Evolutionary conservation across 1,140 invertebrate species (phyloP).

Genomic region (Heterodera schachtii): DNA sequence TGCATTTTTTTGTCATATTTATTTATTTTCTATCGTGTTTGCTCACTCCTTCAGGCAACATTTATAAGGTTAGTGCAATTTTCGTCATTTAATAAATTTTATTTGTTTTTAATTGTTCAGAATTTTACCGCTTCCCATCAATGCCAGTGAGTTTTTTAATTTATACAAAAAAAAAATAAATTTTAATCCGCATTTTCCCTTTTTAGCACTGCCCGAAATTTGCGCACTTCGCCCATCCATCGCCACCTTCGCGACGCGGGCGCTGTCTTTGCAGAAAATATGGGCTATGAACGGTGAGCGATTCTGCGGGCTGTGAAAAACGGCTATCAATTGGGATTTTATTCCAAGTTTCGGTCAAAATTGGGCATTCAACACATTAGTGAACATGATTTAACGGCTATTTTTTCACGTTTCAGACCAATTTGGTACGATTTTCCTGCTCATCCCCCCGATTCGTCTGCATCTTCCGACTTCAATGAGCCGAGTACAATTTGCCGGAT

Average conservation of each 20-base stretch:
- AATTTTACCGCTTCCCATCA: constrained; percentile 20
- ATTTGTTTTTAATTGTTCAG: constrained; percentile 10
- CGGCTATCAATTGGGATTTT: not conserved
- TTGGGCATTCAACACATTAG: too few relatives aligned
- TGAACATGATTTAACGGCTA: too few relatives aligned
- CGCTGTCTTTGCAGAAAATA: constrained; percentile 94
- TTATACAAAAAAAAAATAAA: too few relatives aligned
- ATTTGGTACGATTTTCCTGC: constrained; percentile 79
- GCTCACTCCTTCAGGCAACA: constrained; percentile 51
- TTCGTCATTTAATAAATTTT: not conserved
- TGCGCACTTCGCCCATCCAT: constrained; percentile 93
- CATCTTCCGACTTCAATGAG: constrained; percentile 1
- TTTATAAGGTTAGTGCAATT: constrained; percentile 73
- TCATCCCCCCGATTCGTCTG: not conserved
- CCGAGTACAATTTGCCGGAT: not conserved
- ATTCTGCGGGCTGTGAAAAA: not conserved
- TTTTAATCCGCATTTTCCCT: not conserved
- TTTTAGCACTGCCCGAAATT: constrained; percentile 83
- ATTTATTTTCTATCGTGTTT: not conserved
- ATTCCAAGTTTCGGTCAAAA: too few relatives aligned
- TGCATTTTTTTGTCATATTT: constrained; percentile 1
- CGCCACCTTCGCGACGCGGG: constrained; percentile 85
- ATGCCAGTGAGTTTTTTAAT: constrained; percentile 11
- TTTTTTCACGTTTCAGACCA: constrained; percentile 70
- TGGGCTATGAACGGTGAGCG: constrained; percentile 83